Base-by-base conservation (phyloP, 2,113 vertebrate genomes). In the Stomatorhinus ivindoensis region DNA sequence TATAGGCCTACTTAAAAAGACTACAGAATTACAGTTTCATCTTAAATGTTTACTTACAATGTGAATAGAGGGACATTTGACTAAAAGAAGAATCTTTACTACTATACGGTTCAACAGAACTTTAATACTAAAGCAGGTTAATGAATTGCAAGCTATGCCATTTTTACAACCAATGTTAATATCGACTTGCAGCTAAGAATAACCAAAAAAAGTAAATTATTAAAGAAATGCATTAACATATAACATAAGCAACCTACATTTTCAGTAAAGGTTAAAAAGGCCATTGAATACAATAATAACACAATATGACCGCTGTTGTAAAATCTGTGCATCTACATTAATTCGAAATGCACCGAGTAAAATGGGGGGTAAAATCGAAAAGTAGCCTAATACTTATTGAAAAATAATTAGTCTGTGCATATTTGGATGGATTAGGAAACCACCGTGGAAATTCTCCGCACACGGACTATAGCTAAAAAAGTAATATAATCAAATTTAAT, bases 121-220 rank as follows among this genome's bases (percentile, higher is more conserved):
- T 80, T 76, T 42, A 17, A 80, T 80, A 80, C 73, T 35, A 80
- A 80, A 42, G 35, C 35, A 80, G 35, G 11, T 80, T 80, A 42
- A 80, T 42, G 15, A 80, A 80, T 42, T 80, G 31, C 4, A 80
- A 39, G 35, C 39, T 42, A 35, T 35, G 73, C 17, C 73, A 15
- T 42, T 42, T 80, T 80, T 80, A 42, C 5, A 80, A 42, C 31
- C 17, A 39, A 42, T 19, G 73, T 35, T 42, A 35, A 80, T 35
- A 42, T 80, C 73, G 73, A 15, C 73, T 35, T 80, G 31, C 31
- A 80, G 15, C 35, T 15, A 80, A 47, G 19, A 84, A 46, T 11
- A 47, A n/a, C 82, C 42, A 44, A 84, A 47, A 94, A n/a, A 94
- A 93, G 93, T 95, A 17, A 95, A 93, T 94, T 89, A 95, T 94